Conservation (phyloP, 2,797 vertebrate species). For the Spinus olivaceus region DNA sequence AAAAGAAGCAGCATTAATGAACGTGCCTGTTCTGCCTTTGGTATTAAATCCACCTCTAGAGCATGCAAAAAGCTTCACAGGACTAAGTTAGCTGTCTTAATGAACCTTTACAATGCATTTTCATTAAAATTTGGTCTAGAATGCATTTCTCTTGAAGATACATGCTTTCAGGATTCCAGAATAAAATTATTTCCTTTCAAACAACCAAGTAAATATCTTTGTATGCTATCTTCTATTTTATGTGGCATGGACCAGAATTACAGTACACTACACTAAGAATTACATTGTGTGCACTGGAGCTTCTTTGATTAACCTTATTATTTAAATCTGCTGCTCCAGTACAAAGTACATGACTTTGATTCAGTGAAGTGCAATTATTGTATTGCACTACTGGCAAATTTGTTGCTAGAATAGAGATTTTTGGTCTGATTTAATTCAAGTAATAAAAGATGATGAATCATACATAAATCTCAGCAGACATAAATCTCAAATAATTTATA, state of each 20-base stretch:
- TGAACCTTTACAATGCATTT: not conserved
- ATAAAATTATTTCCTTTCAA: not conserved
- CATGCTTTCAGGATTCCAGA: not conserved
- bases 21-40: not conserved
- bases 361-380: not conserved
- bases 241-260: not conserved
- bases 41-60: not conserved
- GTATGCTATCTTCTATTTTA: not conserved
- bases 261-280: not conserved
- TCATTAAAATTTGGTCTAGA: not conserved
- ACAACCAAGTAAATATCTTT: not conserved
- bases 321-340: not conserved
- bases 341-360: not conserved
- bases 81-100: not conserved
- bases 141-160: not conserved
- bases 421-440: not conserved
- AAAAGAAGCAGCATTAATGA: not conserved
- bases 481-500: not conserved
- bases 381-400: not conserved
- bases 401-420: not conserved
- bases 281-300: not conserved
- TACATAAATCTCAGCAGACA: not conserved
- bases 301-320: not conserved
- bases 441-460: not conserved
- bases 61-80: not conserved